phyloP scores from a whole-genome alignment of 2,797 vertebrate genomes.

The Notamacropus eugenii region DNA sequence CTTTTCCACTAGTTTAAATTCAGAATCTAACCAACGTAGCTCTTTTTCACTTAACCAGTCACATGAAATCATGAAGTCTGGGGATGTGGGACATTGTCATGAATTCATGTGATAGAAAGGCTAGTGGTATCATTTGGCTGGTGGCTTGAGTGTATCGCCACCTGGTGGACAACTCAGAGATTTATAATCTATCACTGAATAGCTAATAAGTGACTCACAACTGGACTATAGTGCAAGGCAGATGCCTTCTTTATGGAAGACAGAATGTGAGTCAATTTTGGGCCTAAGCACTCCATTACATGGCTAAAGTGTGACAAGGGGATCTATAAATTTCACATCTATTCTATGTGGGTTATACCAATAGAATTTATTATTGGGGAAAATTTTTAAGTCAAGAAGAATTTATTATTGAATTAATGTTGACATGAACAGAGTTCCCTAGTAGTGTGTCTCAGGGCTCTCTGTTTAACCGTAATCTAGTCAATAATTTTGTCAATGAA shows the following conservation, averaged over 20 bases:
- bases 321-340: neutral
- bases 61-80: neutral
- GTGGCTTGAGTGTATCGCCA: neutral
- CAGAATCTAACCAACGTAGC: neutral
- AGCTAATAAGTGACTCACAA: neutral
- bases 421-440: neutral
- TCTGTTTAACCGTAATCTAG: neutral
- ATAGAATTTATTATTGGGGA: neutral
- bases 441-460: neutral
- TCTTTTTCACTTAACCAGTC: neutral
- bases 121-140: neutral
- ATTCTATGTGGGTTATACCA: neutral
- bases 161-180: neutral
- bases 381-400: too few relatives aligned
- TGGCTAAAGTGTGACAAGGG: neutral
- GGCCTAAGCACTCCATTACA: neutral
- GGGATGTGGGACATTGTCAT: neutral
- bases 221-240: neutral
- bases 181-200: neutral
- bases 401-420: neutral
- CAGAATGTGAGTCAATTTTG: neutral
- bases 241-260: too few relatives aligned
- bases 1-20: neutral
- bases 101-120: neutral
- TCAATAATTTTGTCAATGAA: neutral